phyloP scores from a whole-genome alignment of 2,888 invertebrate genomes.

The Ormyrus pomaceus region DNA sequence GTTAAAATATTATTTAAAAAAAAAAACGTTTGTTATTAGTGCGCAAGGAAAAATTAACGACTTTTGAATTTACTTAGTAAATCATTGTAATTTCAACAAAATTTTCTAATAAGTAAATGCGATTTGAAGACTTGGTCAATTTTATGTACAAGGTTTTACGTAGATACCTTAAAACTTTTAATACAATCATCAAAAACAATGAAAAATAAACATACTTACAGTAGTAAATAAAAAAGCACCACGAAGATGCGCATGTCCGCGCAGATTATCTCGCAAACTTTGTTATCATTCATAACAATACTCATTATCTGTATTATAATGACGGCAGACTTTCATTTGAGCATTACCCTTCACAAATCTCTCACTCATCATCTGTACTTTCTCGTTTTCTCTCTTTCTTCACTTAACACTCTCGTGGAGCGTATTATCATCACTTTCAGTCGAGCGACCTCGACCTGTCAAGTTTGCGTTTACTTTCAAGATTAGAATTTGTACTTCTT shows the following conservation, averaged over 20 bases:
- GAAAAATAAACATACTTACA: background rate
- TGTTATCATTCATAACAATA: constrained; percentile 8
- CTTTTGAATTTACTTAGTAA: too few relatives aligned
- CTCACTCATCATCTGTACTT: background rate
- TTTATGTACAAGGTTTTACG: constrained; percentile 10
- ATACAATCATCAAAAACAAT: background rate
- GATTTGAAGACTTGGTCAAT: background rate
- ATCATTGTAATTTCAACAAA: too few relatives aligned
- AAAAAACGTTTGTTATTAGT: too few relatives aligned
- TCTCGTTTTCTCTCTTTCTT: too few relatives aligned
- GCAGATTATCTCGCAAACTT: constrained; percentile 20
- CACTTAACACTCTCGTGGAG: background rate
- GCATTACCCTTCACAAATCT: background rate
- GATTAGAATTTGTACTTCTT: constrained; percentile 68
- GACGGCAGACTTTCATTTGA: constrained; percentile 12
- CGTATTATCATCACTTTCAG: constrained; percentile 58
- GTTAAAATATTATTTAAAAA: too few relatives aligned
- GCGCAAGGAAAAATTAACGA: too few relatives aligned
- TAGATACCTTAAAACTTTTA: background rate
- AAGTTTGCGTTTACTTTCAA: constrained; percentile 74
- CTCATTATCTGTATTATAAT: background rate
- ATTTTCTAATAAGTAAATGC: too few relatives aligned
- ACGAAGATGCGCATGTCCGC: constrained; percentile 22
- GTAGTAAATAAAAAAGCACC: background rate
- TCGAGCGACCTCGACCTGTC: constrained; percentile 73